phyloP scores from a whole-genome alignment of 2,797 vertebrate species.

The Tamandua tetradactyla region DNA sequence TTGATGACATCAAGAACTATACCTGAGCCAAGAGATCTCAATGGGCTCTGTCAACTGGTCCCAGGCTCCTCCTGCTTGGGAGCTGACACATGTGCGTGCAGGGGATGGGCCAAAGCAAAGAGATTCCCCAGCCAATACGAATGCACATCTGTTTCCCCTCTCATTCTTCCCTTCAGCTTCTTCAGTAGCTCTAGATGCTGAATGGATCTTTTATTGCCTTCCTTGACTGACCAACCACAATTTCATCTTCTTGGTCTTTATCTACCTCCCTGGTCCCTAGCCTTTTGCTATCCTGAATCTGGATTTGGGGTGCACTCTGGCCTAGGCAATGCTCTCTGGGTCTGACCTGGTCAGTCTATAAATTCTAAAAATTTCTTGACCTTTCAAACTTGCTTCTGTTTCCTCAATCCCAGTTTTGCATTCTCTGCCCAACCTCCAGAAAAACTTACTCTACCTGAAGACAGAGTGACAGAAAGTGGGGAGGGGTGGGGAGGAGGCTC shows the following conservation, averaged over 20 bases:
- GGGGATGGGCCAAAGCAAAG: neutral
- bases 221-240: neutral
- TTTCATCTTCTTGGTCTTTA: constrained; percentile 15
- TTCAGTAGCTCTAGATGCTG: neutral
- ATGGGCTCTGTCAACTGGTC: neutral
- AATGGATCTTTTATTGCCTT: neutral
- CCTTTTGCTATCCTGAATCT: neutral
- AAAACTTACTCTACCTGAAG: constrained; percentile 37
- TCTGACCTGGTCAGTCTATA: constrained; percentile 4
- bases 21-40: neutral
- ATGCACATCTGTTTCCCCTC: neutral
- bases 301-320: neutral
- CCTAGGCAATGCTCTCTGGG: neutral
- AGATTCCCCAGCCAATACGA: neutral
- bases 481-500: neutral
- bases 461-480: neutral
- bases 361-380: constrained; percentile 36
- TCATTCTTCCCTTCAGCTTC: neutral
- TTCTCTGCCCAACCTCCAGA: constrained; percentile 25
- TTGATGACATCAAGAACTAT: neutral
- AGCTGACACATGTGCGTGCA: neutral
- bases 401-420: constrained; percentile 9
- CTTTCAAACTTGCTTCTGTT: constrained; percentile 44
- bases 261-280: neutral
- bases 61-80: neutral